A percentile compares a stretch with the other conserved stretches of the same genome.
Conservation (phyloP, 2,113 vertebrate species). For the Alethe castanea region DNA sequence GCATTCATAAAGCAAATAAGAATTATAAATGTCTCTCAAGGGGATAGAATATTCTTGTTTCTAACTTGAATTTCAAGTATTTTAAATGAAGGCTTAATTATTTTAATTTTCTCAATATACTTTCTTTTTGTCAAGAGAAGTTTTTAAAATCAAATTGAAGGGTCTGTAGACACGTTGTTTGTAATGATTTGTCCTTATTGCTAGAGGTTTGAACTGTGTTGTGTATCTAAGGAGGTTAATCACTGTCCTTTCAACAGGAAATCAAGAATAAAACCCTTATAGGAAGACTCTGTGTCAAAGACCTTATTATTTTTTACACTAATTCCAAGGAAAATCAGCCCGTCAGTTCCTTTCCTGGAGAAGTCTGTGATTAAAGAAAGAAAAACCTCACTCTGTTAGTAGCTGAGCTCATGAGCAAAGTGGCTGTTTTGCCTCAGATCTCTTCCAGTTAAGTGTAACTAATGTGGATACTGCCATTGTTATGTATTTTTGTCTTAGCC, state of each 20-base stretch:
- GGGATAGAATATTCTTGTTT: background rate
- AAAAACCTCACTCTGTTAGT: background rate
- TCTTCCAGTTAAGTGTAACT: background rate
- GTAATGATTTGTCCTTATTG: background rate
- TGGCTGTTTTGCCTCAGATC: slow-evolving; percentile 16
- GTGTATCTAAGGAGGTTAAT: background rate
- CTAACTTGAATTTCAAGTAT: background rate
- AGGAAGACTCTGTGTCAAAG: background rate
- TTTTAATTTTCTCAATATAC: background rate
- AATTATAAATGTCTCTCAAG: background rate
- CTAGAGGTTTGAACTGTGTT: background rate
- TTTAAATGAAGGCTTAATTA: background rate
- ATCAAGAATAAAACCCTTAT: background rate
- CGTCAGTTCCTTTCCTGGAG: background rate
- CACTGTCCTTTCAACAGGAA: background rate
- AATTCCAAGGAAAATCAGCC: background rate
- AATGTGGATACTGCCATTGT: background rate
- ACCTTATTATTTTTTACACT: background rate
- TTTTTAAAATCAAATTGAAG: background rate
- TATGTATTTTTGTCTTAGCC: background rate
- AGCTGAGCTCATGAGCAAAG: background rate
- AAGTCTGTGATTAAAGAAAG: slow-evolving; percentile 5
- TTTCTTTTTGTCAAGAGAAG: background rate
- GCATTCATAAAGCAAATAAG: background rate
- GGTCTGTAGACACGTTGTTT: background rate